Evolutionary conservation across 2,797 vertebrate genomes (phyloP).

Genomic region (Heterohyrax brucei): DNA sequence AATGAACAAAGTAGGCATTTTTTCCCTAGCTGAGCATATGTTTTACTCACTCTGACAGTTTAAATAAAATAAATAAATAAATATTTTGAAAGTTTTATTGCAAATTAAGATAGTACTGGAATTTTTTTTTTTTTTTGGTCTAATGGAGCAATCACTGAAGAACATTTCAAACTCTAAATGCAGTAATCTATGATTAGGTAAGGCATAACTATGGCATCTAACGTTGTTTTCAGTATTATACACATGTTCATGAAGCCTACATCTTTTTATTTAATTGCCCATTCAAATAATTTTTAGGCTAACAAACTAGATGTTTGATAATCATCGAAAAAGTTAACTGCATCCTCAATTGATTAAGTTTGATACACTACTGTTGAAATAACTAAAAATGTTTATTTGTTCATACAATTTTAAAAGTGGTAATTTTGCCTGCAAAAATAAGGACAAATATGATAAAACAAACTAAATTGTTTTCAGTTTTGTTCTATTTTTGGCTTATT

Average conservation of each 20-base stretch:
- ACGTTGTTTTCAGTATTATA: background rate
- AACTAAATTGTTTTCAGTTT: background rate
- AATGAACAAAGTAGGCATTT: background rate
- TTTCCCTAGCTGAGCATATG: background rate
- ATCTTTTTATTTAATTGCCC: background rate
- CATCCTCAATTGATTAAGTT: background rate
- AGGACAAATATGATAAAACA: background rate
- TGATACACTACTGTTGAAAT: background rate
- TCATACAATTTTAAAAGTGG: background rate
- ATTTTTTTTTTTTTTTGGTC: background rate
- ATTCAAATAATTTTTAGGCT: background rate
- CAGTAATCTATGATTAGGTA: background rate
- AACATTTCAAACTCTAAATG: background rate
- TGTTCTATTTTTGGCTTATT: background rate
- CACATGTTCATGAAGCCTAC: background rate
- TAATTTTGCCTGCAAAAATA: background rate
- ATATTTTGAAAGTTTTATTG: constrained; percentile 36
- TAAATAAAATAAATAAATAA: constrained; percentile 40
- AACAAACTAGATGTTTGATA: background rate
- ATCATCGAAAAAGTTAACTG: background rate
- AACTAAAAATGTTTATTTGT: background rate
- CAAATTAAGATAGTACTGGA: background rate
- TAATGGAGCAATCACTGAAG: background rate
- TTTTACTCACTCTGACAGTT: background rate
- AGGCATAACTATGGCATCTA: background rate